Evolutionary conservation across 2,888 invertebrate species (phyloP).

Genomic region (Anticlea derivata): DNA sequence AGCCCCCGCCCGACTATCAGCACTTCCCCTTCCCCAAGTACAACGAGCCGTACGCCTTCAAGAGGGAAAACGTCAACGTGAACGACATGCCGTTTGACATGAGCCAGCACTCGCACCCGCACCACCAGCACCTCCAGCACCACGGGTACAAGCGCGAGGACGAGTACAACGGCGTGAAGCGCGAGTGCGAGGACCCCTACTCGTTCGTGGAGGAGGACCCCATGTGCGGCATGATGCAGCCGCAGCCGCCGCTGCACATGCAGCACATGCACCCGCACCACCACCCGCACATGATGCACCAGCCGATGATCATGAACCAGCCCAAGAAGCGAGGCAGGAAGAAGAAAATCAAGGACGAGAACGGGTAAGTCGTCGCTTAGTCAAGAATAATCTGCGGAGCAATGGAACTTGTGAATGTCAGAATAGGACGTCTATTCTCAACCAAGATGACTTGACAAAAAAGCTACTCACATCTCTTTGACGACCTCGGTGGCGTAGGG

Average conservation of each 20-base stretch:
- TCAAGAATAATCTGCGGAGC: too few species aligned
- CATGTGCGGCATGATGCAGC: slow-evolving; percentile 83
- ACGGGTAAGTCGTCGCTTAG: slow-evolving; percentile 77
- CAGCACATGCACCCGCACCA: slow-evolving; percentile 64
- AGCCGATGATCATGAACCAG: slow-evolving; percentile 78
- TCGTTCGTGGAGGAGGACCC: slow-evolving; percentile 93
- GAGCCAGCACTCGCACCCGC: slow-evolving; percentile 61
- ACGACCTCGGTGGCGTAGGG: too few species aligned
- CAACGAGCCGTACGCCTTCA: slow-evolving; percentile 70
- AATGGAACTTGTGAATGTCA: too few species aligned
- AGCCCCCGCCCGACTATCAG: slow-evolving; percentile 62
- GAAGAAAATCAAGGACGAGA: slow-evolving; percentile 90
- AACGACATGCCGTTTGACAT: slow-evolving; percentile 74
- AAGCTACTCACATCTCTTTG: too few species aligned
- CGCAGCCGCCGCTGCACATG: slow-evolving; percentile 51
- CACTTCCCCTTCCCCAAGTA: slow-evolving; percentile 75
- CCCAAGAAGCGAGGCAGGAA: slow-evolving; percentile 94
- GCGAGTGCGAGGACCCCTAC: slow-evolving; percentile 91
- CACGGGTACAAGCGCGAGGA: slow-evolving; percentile 64
- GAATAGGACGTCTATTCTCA: too few species aligned
- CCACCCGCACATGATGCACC: slow-evolving; percentile 66
- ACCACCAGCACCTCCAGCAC: slow-evolving; percentile 31
- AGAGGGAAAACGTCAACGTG: slow-evolving; percentile 57
- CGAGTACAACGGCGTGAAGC: slow-evolving; percentile 78
- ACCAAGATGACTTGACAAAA: too few species aligned